These are phyloP conservation scores for Schizotus pectinicornis DNA, from an alignment of 2,888 invertebrate genomes.

Conservation along the genomic window DNA sequence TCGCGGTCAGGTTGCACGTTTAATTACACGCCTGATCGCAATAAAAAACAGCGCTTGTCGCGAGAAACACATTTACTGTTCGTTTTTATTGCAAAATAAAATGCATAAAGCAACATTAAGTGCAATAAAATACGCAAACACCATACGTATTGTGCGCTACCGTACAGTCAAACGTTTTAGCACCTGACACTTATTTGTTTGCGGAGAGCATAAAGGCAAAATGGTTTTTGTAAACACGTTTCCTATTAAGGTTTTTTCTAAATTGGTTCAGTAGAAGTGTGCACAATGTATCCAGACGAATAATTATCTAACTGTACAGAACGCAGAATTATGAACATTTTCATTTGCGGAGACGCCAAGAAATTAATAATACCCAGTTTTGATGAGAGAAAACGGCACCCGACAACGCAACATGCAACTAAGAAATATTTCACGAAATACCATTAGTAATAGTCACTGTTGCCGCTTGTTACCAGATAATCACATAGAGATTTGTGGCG, in stretches of 20 bases:
- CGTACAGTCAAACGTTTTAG: conserved; percentile 41
- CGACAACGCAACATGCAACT: too few species aligned
- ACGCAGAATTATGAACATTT: conserved; percentile 17
- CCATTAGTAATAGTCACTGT: too few species aligned
- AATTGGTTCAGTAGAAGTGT: conserved; percentile 23
- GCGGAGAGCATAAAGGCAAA: conserved; percentile 20
- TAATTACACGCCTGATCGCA: conserved; percentile 10
- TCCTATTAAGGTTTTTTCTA: conserved; percentile 20
- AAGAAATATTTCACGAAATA: too few species aligned
- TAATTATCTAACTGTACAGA: conserved; percentile 17
- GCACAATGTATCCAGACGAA: conserved; percentile 7
- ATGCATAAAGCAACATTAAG: conserved; percentile 36
- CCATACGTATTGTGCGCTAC: conserved; percentile 32
- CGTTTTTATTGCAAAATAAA: conserved; percentile 29
- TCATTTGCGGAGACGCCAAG: neutral
- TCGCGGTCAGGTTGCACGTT: neutral
- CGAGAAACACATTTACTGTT: conserved; percentile 24
- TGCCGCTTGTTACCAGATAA: too few species aligned
- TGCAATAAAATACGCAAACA: conserved; percentile 42
- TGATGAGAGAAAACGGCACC: too few species aligned
- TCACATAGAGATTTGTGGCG: too few species aligned
- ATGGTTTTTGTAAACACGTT: conserved; percentile 21
- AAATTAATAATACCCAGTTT: too few species aligned
- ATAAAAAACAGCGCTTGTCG: conserved; percentile 12
- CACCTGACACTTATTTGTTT: conserved; percentile 38